A percentile compares a stretch with the other conserved stretches of the same genome.
Conservation (phyloP, 30 jellyfish, hydroid and myxozoan genomes). For the Hydra vulgaris region DNA sequence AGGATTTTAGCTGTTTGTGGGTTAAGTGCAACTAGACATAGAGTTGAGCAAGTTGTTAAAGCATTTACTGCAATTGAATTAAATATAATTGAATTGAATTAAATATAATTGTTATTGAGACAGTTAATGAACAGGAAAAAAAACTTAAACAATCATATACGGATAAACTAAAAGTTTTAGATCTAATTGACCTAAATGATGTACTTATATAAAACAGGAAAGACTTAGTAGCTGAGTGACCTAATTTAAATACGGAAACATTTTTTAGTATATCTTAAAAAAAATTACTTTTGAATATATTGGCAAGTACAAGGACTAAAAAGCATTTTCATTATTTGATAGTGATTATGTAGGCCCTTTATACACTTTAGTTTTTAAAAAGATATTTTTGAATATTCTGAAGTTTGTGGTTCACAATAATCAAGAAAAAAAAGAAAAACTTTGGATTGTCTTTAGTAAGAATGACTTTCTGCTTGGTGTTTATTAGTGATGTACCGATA, state of each 20-base stretch:
- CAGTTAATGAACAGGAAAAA: conserved; percentile 18
- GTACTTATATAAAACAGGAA: conserved; percentile 9
- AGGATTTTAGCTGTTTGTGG: neutral
- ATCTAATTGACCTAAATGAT: conserved; percentile 19
- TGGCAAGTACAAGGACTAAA: conserved; percentile 29
- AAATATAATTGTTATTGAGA: conserved; percentile 18
- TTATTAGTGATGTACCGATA: no score
- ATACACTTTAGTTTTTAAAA: neutral
- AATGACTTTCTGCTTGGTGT: conserved; percentile 11
- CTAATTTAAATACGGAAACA: conserved; percentile 11
- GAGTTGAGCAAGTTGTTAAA: conserved; percentile 15
- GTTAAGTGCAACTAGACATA: neutral
- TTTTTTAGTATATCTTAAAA: conserved; percentile 20
- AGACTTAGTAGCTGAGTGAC: conserved; percentile 35
- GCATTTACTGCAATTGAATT: no score
- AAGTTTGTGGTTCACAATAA: conserved; percentile 32
- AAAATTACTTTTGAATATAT: conserved; percentile 24
- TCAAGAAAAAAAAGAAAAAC: conserved; percentile 22
- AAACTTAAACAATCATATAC: conserved; percentile 5
- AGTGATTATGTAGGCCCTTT: no score
- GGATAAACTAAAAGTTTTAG: conserved; percentile 8
- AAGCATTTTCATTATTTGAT: conserved; percentile 20
- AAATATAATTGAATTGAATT: no score
- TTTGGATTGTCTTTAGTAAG: conserved; percentile 37
- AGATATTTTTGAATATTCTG: conserved; percentile 27